Evolutionary conservation across 2,113 vertebrate genomes (phyloP).

Genomic region (Gambusia affinis): DNA sequence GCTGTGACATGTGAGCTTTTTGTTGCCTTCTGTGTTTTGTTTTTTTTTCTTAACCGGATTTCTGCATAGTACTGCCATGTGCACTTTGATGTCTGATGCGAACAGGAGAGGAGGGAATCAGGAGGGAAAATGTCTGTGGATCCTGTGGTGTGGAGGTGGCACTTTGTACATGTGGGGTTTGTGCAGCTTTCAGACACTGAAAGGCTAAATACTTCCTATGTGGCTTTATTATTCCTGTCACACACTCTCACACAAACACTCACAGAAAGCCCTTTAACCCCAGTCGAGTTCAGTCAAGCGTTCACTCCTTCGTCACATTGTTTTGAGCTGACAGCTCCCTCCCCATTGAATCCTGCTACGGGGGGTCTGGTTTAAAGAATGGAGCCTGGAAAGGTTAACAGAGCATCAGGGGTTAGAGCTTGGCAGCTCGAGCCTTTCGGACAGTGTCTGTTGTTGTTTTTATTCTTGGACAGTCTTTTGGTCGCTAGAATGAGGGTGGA

Average conservation of each 20-base stretch:
- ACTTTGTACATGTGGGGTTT: conserved; percentile 27
- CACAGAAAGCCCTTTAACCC: conserved; percentile 53
- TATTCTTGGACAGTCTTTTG: conserved; percentile 51
- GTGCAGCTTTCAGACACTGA: conserved; percentile 27
- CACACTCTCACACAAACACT: conserved; percentile 32
- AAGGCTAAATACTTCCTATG: conserved; percentile 64
- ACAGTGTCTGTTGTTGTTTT: conserved; percentile 47
- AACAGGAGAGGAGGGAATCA: conserved; percentile 11
- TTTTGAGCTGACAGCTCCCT: conserved; percentile 68
- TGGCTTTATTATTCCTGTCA: conserved; percentile 62
- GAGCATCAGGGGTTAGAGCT: conserved; percentile 23
- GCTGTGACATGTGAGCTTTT: conserved; percentile 36
- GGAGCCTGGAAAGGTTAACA: conserved; percentile 32
- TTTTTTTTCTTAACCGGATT: conserved; percentile 7
- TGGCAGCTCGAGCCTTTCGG: conserved; percentile 21
- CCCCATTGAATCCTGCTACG: conserved; percentile 38
- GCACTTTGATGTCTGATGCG: conserved; percentile 20
- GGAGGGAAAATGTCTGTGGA: not conserved
- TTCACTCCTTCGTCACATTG: conserved; percentile 67
- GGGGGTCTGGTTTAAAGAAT: conserved; percentile 40
- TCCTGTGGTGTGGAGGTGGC: conserved; percentile 2
- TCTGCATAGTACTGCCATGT: conserved; percentile 3
- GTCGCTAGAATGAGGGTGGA: conserved; percentile 51
- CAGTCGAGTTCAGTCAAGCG: conserved; percentile 58
- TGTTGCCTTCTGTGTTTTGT: conserved; percentile 28